A percentile compares a stretch with the other conserved stretches of the same genome.
Evolutionary conservation across 2,113 vertebrate genomes (phyloP).

Genomic region (Seriola rivoliana): DNA sequence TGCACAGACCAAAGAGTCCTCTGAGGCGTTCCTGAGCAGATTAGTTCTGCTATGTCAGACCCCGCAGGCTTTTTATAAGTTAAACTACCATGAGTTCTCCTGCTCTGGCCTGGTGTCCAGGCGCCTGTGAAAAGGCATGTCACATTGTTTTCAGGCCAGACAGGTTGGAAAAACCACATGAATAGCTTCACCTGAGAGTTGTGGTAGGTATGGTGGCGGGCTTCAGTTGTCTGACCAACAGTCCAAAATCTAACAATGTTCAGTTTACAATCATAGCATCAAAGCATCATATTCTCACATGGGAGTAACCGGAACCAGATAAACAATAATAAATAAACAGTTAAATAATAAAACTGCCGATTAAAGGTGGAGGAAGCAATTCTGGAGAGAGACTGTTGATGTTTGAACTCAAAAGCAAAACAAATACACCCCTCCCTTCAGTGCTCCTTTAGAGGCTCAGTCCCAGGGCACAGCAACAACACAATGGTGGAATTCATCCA

Average conservation of each 20-base stretch:
- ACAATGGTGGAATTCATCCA: too few species aligned
- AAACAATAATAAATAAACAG: too few species aligned
- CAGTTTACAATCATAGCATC: not conserved
- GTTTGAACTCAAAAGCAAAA: too few species aligned
- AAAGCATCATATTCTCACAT: not conserved
- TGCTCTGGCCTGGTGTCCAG: not conserved
- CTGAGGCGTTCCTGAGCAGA: constrained; percentile 44
- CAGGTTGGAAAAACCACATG: constrained; percentile 14
- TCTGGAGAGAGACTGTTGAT: too few species aligned
- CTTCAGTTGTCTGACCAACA: not conserved
- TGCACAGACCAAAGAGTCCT: constrained; percentile 25
- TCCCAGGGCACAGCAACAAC: too few species aligned
- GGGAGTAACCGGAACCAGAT: not conserved
- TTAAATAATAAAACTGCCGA: too few species aligned
- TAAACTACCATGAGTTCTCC: constrained; percentile 21
- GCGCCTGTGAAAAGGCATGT: constrained; percentile 40
- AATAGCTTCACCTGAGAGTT: constrained; percentile 45
- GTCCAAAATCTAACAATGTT: not conserved
- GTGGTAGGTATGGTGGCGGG: not conserved
- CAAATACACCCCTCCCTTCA: too few species aligned
- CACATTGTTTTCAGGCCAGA: constrained; percentile 54
- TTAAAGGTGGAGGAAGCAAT: too few species aligned
- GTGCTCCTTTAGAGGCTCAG: too few species aligned
- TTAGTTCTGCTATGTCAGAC: constrained; percentile 68
- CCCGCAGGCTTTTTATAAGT: constrained; percentile 22